These are phyloP conservation scores for Momotus momota DNA, from an alignment of 2,797 vertebrate species.

Conservation along the genomic window DNA sequence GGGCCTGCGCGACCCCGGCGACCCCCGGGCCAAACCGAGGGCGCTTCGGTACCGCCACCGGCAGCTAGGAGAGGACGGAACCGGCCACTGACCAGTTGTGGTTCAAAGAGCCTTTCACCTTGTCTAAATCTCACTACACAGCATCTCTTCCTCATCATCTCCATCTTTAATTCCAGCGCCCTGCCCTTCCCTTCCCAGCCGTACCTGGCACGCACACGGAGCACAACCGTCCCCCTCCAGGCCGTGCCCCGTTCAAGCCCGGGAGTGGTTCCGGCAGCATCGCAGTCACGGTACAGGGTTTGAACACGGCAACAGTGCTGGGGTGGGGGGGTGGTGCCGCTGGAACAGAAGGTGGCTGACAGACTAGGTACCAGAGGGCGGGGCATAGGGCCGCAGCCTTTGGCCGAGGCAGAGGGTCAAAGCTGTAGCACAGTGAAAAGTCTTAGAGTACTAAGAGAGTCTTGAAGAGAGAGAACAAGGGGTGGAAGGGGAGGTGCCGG, in stretches of 20 bases:
- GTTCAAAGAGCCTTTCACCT: not conserved
- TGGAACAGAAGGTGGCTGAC: not conserved
- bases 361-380: not conserved
- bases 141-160: not conserved
- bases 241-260: not conserved
- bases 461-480: not conserved
- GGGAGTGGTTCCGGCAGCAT: not conserved
- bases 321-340: not conserved
- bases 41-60: not conserved
- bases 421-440: constrained; percentile 30
- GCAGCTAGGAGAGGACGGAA: not conserved
- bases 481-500: not conserved
- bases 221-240: not conserved
- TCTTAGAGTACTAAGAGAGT: constrained; percentile 9
- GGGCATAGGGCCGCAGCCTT: not conserved
- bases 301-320: not conserved
- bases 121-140: not conserved
- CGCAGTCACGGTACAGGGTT: not conserved
- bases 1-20: too few species aligned
- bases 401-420: not conserved
- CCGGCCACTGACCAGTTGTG: not conserved
- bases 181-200: not conserved
- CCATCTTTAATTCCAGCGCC: not conserved
- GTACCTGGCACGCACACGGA: not conserved
- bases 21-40: too few species aligned